Evolutionary conservation across 1,140 invertebrate genomes (phyloP), one percentile per base, ranked within the genome.

Genomic region (Drosophila navojoa): DNA sequence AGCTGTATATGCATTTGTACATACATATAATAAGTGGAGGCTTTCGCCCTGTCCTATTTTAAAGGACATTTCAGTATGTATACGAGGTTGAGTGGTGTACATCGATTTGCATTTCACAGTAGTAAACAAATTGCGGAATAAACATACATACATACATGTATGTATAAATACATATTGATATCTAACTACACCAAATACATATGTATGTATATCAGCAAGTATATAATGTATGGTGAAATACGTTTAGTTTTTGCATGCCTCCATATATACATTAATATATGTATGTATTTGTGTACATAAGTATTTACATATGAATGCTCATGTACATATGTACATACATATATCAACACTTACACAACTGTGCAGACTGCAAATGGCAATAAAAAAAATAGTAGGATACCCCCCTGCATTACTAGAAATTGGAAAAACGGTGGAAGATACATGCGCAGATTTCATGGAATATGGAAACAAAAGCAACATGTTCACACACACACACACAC

Each of bases 371-470:
- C 27, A 54, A 5, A 54, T 61, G 19, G 15, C 11, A 32, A 73
- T 4, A 42, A 44, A 57, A 35, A 62, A 16, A 19, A 19, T 1
- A 19, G 2, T 19, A 19, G 2, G 2, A 44, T 70, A 5, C 10
- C 10, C 54, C 50, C 32, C 15, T 60, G 27, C 16, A 59, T 57
- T 76, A 67, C 45, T 45, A 42, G 40, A 40, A 55, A 73, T 61
- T 76, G 74, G 71, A 73, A 73, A 60, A 54, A 53, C 50, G 38
- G 53, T 76, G 60, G 32, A 73, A 76, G 62, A 76, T 64, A 40
- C 75, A 74, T 77, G 75, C 75, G 75, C 75, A 73, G 53, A 62
- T 16, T 61, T 62, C 69, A 59, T 77, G 63, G 71, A 74, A 72
- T 64, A 53, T 72, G 70, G 69, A 72, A 67, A 44, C 62, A 61